Percentiles rank a stretch among this genome's conserved stretches.
Evolutionary conservation across 2,888 invertebrate species (phyloP).

Genomic region (Agonopterix alstromeriana): DNA sequence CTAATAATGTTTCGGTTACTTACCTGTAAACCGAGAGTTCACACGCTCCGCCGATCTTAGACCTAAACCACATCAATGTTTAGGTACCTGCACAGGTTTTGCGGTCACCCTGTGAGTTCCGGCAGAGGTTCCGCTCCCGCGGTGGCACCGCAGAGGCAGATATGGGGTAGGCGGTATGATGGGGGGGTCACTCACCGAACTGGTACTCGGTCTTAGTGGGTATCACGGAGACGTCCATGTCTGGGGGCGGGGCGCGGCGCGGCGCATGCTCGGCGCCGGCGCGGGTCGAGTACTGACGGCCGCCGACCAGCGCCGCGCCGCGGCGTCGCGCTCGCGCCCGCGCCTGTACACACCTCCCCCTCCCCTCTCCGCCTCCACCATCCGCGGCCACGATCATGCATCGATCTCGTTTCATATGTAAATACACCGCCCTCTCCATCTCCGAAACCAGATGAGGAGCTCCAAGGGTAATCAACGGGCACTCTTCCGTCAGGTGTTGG

Average conservation of each 20-base stretch:
- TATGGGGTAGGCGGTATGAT: neutral
- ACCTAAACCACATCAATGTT: neutral
- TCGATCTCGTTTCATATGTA: neutral
- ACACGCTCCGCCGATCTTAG: neutral
- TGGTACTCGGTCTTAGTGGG: conserved; percentile 52
- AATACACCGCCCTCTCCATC: too few relatives aligned
- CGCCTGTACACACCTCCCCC: conserved; percentile 17
- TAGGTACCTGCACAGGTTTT: too few relatives aligned
- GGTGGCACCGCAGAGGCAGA: neutral
- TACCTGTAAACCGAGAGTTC: neutral
- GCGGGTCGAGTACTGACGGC: conserved; percentile 9
- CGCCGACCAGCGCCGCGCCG: conserved; percentile 13
- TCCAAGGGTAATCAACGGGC: too few relatives aligned
- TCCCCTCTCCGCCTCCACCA: conserved; percentile 14
- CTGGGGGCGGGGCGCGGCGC: conserved; percentile 2
- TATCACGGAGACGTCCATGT: conserved; percentile 30
- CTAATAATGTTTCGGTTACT: neutral
- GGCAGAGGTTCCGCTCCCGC: neutral
- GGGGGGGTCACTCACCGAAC: conserved; percentile 46
- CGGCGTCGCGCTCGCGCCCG: too few relatives aligned
- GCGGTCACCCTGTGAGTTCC: neutral
- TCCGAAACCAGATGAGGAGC: too few relatives aligned
- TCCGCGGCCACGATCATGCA: neutral
- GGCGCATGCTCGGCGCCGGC: conserved; percentile 7
- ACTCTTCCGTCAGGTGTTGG: too few relatives aligned